A percentile compares a stretch with the other conserved stretches of the same genome.
phyloP scores from a whole-genome alignment of 1,140 invertebrate species.

The Drosophila carrolli region DNA sequence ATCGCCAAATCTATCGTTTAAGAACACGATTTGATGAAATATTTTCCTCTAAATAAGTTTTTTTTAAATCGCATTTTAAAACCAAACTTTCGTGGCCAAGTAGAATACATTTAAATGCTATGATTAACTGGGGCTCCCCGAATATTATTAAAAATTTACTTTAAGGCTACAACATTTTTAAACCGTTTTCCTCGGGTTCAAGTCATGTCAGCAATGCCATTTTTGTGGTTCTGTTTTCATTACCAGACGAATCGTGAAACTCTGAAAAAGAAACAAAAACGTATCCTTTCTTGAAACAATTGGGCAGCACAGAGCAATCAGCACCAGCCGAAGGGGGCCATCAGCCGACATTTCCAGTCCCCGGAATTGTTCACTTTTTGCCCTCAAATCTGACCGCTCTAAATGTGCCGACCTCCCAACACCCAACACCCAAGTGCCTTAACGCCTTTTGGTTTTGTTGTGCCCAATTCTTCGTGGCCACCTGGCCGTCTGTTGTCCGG shows the following conservation, averaged over 20 bases:
- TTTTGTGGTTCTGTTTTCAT: slow-evolving; percentile 2
- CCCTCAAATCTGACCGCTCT: slow-evolving; percentile 14
- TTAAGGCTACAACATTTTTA: background rate
- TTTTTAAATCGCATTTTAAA: too few species aligned
- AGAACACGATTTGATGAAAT: too few species aligned
- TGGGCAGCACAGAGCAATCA: slow-evolving; percentile 9
- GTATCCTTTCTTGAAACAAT: background rate
- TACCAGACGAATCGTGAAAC: slow-evolving; percentile 1
- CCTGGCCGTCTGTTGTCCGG: slow-evolving; percentile 28
- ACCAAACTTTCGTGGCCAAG: too few species aligned
- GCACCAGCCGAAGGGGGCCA: background rate
- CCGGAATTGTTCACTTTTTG: slow-evolving; percentile 5
- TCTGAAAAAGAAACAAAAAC: background rate
- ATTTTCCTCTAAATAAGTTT: too few species aligned
- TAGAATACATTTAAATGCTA: too few species aligned
- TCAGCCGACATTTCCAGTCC: background rate
- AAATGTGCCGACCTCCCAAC: background rate
- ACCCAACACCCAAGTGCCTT: slow-evolving; percentile 12
- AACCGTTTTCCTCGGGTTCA: background rate
- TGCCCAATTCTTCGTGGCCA: slow-evolving; percentile 29
- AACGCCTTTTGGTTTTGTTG: slow-evolving; percentile 37
- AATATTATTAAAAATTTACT: background rate
- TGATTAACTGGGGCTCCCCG: too few species aligned
- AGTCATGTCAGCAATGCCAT: background rate
- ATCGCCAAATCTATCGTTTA: too few species aligned